Evolutionary conservation across 2,797 vertebrate species (phyloP).

Genomic region (Sciaenops ocellatus): DNA sequence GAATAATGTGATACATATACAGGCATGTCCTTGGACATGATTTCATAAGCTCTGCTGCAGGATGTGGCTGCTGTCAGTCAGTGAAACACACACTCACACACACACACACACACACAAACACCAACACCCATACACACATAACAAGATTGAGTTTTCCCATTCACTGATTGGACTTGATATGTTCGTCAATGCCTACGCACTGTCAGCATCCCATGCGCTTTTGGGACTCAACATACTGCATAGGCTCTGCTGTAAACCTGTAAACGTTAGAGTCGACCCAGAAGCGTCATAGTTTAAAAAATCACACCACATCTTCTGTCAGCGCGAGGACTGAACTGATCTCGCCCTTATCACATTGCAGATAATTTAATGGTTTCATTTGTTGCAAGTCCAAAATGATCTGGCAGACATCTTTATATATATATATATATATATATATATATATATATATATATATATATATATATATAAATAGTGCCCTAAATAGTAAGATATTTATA

Average conservation of each 20-base stretch:
- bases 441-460: not conserved
- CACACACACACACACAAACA: constrained; percentile 14
- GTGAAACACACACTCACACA: constrained; percentile 8
- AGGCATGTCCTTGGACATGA: constrained; percentile 46
- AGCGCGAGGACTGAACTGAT: constrained; percentile 24
- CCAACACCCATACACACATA: too few species aligned
- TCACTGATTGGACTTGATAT: constrained; percentile 71
- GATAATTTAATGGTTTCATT: not conserved
- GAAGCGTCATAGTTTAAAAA: constrained; percentile 33
- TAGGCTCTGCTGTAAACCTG: constrained; percentile 50
- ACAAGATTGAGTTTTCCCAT: constrained; percentile 62
- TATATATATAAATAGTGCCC: not conserved
- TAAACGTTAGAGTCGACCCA: constrained; percentile 43
- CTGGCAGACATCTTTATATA: not conserved
- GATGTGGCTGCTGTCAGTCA: constrained; percentile 39
- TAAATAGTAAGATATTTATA: not conserved
- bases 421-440: not conserved
- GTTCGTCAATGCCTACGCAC: constrained; percentile 67
- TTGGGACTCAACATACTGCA: constrained; percentile 52
- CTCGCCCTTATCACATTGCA: not conserved
- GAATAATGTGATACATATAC: constrained; percentile 44
- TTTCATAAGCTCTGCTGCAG: constrained; percentile 52
- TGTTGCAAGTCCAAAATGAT: constrained; percentile 3
- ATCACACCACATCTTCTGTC: constrained; percentile 12
- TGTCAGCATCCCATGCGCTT: constrained; percentile 34